Conservation (phyloP, 2,113 vertebrate species). For the Psittacara wagleri region DNA sequence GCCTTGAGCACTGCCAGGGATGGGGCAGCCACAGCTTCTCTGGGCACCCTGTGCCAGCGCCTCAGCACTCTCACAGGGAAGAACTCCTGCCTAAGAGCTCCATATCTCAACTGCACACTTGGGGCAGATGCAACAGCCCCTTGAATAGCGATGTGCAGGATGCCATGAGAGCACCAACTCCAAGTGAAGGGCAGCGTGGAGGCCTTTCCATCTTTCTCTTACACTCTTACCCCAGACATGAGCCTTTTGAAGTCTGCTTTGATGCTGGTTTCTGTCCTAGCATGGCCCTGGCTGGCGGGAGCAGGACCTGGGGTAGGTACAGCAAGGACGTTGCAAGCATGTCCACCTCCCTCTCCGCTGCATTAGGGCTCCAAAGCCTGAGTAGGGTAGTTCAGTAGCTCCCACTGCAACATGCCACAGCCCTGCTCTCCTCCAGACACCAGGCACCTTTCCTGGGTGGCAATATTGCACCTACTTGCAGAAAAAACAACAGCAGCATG, state of each 20-base stretch:
- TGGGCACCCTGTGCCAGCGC: neutral
- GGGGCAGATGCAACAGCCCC: neutral
- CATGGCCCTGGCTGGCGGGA: neutral
- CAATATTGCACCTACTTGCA: rapidly evolving
- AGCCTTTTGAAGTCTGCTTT: neutral
- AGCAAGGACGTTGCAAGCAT: neutral
- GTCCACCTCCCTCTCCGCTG: neutral
- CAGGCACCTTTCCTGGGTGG: neutral
- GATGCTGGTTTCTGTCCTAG: neutral
- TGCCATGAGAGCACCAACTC: neutral
- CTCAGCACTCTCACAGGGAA: neutral
- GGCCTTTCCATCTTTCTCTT: neutral
- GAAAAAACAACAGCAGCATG: neutral
- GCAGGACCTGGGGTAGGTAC: neutral
- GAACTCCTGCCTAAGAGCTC: neutral
- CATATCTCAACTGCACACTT: neutral
- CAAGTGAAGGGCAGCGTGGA: rapidly evolving
- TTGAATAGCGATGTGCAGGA: neutral
- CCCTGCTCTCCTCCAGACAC: neutral
- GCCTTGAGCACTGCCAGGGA: neutral
- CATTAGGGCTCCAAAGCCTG: neutral
- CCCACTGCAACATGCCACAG: neutral
- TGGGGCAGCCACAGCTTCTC: neutral
- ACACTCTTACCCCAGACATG: neutral
- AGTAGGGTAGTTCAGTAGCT: neutral